phyloP scores from a whole-genome alignment of 1,140 invertebrate genomes.

The Saccostrea glomerata region DNA sequence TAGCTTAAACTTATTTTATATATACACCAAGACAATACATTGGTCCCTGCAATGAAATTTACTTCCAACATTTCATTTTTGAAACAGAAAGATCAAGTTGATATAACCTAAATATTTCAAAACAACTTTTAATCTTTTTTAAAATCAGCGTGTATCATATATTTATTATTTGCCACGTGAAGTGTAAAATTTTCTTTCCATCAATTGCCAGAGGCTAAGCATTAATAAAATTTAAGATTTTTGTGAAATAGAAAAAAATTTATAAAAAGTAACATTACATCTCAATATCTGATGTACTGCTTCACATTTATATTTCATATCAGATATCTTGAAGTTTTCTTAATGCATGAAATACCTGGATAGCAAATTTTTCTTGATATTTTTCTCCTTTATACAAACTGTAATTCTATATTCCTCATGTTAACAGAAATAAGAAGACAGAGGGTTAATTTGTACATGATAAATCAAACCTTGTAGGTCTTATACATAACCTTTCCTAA shows the following conservation, averaged over 20 bases:
- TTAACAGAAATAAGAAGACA: not conserved
- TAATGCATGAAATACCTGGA: not conserved
- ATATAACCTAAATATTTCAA: conserved; percentile 1
- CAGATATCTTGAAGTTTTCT: not conserved
- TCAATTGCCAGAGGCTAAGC: not conserved
- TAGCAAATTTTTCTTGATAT: not conserved
- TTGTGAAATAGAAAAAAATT: conserved; percentile 15
- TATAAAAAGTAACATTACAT: not conserved
- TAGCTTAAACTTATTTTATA: not conserved
- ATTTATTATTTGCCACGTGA: conserved; percentile 20
- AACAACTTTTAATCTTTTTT: conserved; percentile 11
- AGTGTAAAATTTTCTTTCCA: conserved; percentile 7
- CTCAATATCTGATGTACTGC: not conserved
- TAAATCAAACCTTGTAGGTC: not conserved
- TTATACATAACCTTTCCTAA: not conserved
- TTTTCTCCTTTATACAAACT: not conserved
- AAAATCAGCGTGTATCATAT: not conserved
- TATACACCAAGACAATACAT: not conserved
- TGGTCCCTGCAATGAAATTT: not conserved
- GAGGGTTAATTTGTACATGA: not conserved
- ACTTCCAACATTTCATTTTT: not conserved
- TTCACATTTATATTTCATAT: not conserved
- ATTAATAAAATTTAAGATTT: not conserved
- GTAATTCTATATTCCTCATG: not conserved
- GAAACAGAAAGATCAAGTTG: not conserved